These are phyloP conservation scores for Anguilla anguilla DNA, from an alignment of 2,797 vertebrate species.

Conservation along the genomic window DNA sequence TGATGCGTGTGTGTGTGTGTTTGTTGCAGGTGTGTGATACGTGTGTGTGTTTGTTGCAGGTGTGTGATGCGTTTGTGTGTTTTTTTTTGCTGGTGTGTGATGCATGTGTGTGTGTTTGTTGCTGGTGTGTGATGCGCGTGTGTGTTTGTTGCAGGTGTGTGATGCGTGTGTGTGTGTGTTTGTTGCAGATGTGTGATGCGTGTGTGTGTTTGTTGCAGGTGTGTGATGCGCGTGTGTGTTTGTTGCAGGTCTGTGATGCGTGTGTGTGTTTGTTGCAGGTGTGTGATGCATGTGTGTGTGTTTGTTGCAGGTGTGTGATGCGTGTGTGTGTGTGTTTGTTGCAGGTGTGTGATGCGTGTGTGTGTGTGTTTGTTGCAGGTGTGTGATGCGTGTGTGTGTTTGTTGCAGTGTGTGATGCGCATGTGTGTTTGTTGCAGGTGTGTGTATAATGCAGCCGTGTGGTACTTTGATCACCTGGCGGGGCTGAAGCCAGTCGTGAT, in stretches of 20 bases:
- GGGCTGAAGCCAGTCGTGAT: conserved; percentile 85
- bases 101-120: conserved; percentile 24
- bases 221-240: conserved; percentile 4
- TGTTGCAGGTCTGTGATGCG: conserved; percentile 16
- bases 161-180: not conserved
- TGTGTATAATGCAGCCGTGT: conserved; percentile 89
- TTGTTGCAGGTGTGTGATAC: no score
- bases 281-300: conserved; percentile 68
- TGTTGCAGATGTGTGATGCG: conserved; percentile 59
- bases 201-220: conserved; percentile 25
- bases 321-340: conserved; percentile 21
- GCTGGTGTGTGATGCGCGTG: not conserved
- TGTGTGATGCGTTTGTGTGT: not conserved
- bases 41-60: no score
- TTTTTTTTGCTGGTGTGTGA: no score
- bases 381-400: no score
- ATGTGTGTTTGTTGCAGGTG: conserved; percentile 36
- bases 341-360: conserved; percentile 18
- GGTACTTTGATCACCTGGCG: conserved; percentile 90
- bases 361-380: no score
- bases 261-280: conserved; percentile 82
- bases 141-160: not conserved
- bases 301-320: no score
- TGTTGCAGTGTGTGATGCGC: no score
- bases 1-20: no score